These are phyloP conservation scores for Urocolius indicus DNA, from an alignment of 2,113 vertebrate genomes.

Conservation along the genomic window DNA sequence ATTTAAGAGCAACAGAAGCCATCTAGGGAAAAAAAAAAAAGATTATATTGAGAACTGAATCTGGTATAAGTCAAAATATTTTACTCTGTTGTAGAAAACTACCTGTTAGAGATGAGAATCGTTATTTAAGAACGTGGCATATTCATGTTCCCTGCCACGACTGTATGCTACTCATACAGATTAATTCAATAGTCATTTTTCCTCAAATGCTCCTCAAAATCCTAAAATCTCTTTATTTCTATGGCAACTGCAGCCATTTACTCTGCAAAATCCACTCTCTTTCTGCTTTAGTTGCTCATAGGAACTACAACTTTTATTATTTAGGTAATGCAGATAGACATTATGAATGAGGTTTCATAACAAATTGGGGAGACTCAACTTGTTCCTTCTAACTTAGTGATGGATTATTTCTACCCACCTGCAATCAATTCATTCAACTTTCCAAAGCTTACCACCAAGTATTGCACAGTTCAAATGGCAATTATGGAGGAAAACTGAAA, in stretches of 20 bases:
- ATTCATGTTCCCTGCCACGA: background rate
- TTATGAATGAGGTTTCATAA: background rate
- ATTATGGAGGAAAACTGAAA: background rate
- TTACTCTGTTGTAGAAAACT: background rate
- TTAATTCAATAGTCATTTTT: background rate
- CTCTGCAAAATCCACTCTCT: background rate
- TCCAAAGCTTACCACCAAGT: background rate
- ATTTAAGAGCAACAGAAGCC: background rate
- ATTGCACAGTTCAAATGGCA: background rate
- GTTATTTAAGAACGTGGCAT: background rate
- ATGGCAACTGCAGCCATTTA: background rate
- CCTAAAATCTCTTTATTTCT: background rate
- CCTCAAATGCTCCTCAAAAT: background rate
- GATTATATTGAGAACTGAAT: background rate
- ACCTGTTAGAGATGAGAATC: background rate
- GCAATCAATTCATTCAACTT: background rate
- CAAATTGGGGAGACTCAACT: accelerated
- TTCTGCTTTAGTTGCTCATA: background rate
- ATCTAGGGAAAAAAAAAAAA: background rate
- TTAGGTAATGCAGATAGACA: background rate
- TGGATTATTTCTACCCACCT: background rate
- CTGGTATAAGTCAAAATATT: background rate
- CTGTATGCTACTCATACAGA: background rate
- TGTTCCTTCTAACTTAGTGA: background rate
- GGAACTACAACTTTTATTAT: background rate